phyloP scores from a whole-genome alignment of 2,113 vertebrate genomes.

The Lampris incognitus region DNA sequence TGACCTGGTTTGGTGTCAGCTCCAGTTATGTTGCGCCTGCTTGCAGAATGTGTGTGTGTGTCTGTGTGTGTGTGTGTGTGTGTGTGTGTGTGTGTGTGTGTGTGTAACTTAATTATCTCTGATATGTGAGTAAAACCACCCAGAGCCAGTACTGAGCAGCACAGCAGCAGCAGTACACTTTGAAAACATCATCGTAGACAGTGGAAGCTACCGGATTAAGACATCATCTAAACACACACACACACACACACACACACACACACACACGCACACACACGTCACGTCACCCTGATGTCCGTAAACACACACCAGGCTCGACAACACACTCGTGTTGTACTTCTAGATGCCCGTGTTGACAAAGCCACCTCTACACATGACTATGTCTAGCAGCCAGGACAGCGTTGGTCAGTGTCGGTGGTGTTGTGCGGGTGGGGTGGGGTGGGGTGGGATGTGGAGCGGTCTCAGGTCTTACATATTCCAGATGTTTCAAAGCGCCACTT shows the following conservation, averaged over 20 bases:
- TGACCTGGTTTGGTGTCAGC: slow-evolving; percentile 57
- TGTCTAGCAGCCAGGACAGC: too few relatives aligned
- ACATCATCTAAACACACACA: background rate
- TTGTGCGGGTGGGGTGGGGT: background rate
- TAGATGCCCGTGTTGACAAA: too few relatives aligned
- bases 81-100: background rate
- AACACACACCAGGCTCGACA: too few relatives aligned
- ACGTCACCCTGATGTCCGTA: too few relatives aligned
- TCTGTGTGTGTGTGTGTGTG: slow-evolving; percentile 4
- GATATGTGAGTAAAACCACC: background rate
- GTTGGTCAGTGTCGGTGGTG: background rate
- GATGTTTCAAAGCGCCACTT: slow-evolving; percentile 78
- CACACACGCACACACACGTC: too few relatives aligned
- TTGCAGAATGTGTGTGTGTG: slow-evolving; percentile 62
- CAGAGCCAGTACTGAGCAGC: background rate
- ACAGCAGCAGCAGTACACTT: background rate
- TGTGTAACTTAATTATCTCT: slow-evolving; percentile 8
- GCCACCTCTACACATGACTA: too few relatives aligned
- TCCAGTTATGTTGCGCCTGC: slow-evolving; percentile 70
- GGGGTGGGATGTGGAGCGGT: slow-evolving; percentile 54
- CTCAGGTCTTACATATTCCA: slow-evolving; percentile 80
- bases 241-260: too few relatives aligned
- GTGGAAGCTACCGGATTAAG: too few relatives aligned
- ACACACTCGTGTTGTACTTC: too few relatives aligned
- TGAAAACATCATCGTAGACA: too few relatives aligned